A percentile compares a stretch with the other conserved stretches of the same genome.
Evolutionary conservation across 2,113 vertebrate genomes (phyloP).

Genomic region (Oryzias celebensis): DNA sequence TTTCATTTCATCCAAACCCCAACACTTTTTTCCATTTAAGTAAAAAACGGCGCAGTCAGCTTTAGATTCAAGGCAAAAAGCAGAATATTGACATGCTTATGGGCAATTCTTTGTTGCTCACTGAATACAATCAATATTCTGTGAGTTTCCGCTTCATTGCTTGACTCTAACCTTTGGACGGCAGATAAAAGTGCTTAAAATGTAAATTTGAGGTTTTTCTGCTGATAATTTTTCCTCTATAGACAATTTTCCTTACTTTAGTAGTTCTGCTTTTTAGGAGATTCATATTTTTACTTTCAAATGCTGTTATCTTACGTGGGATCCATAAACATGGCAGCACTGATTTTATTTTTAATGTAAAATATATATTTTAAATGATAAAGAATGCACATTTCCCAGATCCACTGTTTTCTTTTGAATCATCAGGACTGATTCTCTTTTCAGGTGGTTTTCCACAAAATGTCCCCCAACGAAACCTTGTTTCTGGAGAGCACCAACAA

Average conservation of each 20-base stretch:
- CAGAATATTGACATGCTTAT: constrained; percentile 7
- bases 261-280: no score
- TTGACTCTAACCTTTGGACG: no score
- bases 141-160: background rate
- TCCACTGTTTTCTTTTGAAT: background rate
- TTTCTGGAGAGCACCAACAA: constrained; percentile 99
- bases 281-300: no score
- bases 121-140: background rate
- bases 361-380: background rate
- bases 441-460: constrained; percentile 98
- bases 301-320: background rate
- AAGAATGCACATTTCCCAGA: background rate
- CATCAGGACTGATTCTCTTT: constrained; percentile 45
- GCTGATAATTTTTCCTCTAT: no score
- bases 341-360: background rate
- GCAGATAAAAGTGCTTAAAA: no score
- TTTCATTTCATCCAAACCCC: no score
- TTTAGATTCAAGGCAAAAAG: background rate
- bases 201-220: no score
- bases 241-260: no score
- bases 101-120: background rate
- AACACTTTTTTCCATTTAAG: no score
- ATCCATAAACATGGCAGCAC: background rate
- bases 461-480: constrained; percentile 96
- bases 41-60: no score